phyloP scores from a whole-genome alignment of 2,113 vertebrate genomes.

The Rhinolophus sinicus region DNA sequence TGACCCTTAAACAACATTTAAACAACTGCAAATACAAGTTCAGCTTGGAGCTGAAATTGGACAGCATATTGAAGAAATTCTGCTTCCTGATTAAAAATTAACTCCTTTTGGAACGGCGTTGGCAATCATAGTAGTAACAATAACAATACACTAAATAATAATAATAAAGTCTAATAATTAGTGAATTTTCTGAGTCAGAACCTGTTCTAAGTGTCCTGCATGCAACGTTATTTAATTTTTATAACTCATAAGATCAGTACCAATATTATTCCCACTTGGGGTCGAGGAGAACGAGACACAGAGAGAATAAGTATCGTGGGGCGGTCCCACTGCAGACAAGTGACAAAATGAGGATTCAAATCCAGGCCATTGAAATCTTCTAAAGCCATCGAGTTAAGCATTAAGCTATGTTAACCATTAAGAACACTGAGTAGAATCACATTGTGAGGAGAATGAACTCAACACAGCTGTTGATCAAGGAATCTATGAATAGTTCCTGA shows the following conservation, averaged over 20 bases:
- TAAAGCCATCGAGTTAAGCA: neutral
- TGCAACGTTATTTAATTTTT: neutral
- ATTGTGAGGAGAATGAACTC: neutral
- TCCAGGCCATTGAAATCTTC: neutral
- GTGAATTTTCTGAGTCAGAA: neutral
- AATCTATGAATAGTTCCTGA: neutral
- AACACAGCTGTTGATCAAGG: neutral
- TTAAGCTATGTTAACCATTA: neutral
- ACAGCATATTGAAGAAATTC: neutral
- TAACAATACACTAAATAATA: neutral
- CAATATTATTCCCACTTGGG: neutral
- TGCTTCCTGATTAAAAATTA: constrained; percentile 31
- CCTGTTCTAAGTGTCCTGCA: neutral
- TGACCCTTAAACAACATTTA: neutral
- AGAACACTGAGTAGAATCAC: neutral
- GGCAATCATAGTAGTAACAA: neutral
- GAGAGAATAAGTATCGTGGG: neutral
- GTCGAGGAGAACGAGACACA: neutral
- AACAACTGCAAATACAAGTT: constrained; percentile 30
- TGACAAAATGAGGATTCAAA: neutral
- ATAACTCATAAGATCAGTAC: neutral
- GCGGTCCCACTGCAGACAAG: neutral
- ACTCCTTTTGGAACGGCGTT: neutral
- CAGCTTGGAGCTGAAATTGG: neutral
- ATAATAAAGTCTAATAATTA: neutral